Conservation (phyloP, 2,113 vertebrate genomes). For the Jaculus jaculus region DNA sequence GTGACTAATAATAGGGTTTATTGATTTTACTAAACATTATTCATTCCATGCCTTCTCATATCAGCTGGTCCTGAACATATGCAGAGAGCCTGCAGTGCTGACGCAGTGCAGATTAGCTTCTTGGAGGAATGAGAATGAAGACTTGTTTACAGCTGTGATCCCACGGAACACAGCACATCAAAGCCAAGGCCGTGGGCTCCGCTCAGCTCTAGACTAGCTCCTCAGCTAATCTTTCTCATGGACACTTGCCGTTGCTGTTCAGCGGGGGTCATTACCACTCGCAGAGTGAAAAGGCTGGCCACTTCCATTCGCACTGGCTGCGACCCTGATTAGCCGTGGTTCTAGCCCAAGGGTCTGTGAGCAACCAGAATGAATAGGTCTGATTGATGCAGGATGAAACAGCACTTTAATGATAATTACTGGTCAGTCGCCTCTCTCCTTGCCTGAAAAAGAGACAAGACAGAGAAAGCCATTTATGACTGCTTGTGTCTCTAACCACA, state of each 20-base stretch:
- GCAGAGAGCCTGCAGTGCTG: slow-evolving; percentile 80
- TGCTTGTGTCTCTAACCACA: slow-evolving; percentile 61
- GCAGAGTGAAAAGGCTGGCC: slow-evolving; percentile 63
- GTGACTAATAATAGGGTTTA: slow-evolving; percentile 87
- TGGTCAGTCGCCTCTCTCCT: slow-evolving; percentile 58
- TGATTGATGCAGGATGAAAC: slow-evolving; percentile 69
- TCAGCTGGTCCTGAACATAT: slow-evolving; percentile 80
- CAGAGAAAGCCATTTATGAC: slow-evolving; percentile 65
- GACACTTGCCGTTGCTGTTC: slow-evolving; percentile 69
- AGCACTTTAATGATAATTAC: slow-evolving; percentile 76
- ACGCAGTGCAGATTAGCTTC: slow-evolving; percentile 82
- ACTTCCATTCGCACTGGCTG: slow-evolving; percentile 44
- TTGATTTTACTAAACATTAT: slow-evolving; percentile 87
- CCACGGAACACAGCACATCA: slow-evolving; percentile 80
- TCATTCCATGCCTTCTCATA: slow-evolving; percentile 84
- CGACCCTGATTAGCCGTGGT: slow-evolving; percentile 69
- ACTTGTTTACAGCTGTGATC: slow-evolving; percentile 78
- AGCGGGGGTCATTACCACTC: slow-evolving; percentile 34
- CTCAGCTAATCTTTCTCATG: slow-evolving; percentile 80
- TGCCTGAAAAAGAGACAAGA: slow-evolving; percentile 51
- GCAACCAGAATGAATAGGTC: slow-evolving; percentile 69
- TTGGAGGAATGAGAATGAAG: slow-evolving; percentile 76
- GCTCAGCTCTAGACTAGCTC: slow-evolving; percentile 78
- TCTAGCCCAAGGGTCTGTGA: slow-evolving; percentile 56
- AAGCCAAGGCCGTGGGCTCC: slow-evolving; percentile 77